These are phyloP conservation scores for Tetramorium bicarinatum DNA, from an alignment of 2,888 invertebrate genomes.

Conservation along the genomic window DNA sequence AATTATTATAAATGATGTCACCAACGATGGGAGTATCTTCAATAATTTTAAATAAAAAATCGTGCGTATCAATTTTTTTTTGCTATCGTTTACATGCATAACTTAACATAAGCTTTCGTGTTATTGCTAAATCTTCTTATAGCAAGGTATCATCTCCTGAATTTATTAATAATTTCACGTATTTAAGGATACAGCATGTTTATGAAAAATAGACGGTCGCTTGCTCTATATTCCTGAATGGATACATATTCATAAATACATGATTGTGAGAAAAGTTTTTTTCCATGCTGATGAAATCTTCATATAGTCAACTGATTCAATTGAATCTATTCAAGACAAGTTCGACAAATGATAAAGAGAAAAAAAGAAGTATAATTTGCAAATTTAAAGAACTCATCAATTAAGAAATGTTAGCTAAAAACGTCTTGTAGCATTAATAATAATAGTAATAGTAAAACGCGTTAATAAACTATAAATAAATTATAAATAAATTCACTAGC, in stretches of 20 bases:
- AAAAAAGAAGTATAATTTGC: neutral
- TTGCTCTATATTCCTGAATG: conserved; percentile 7
- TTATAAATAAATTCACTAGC: neutral
- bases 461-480: conserved; percentile 5
- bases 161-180: conserved; percentile 38
- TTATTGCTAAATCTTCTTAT: conserved; percentile 28
- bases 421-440: neutral
- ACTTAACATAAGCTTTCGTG: conserved; percentile 25
- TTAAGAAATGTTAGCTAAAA: neutral
- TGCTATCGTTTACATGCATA: conserved; percentile 19
- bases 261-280: conserved; percentile 6
- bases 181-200: neutral
- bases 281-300: neutral
- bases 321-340: neutral
- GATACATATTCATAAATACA: conserved; percentile 19
- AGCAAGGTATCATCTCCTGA: neutral
- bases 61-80: conserved; percentile 19
- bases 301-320: neutral
- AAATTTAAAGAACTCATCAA: neutral
- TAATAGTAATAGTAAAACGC: neutral
- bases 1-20: neutral
- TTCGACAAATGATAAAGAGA: neutral
- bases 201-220: conserved; percentile 16
- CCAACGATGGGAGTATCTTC: neutral
- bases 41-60: conserved; percentile 38